phyloP scores from a whole-genome alignment of 2,113 vertebrate species.

The Pterocles burchelli region DNA sequence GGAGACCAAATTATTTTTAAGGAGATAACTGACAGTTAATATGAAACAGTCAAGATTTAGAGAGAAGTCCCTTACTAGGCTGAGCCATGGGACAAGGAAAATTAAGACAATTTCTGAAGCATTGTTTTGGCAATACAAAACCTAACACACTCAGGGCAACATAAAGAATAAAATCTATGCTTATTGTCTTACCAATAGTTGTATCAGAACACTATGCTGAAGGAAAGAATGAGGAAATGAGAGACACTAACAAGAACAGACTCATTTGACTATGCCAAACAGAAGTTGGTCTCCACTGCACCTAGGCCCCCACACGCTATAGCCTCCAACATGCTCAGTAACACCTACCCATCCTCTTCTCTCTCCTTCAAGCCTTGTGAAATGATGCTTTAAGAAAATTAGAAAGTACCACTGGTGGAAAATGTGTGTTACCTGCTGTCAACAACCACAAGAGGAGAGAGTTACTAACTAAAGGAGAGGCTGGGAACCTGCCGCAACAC shows the following conservation, averaged over 20 bases:
- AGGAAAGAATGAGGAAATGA: neutral
- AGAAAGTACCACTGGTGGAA: neutral
- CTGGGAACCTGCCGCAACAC: neutral
- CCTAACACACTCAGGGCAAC: neutral
- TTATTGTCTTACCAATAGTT: neutral
- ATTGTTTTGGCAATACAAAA: neutral
- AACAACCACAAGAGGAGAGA: neutral
- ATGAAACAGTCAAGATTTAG: neutral
- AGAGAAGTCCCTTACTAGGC: neutral
- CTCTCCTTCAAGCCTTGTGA: neutral
- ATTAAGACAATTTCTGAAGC: neutral
- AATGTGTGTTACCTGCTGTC: neutral
- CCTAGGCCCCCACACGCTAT: accelerated
- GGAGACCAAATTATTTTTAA: neutral
- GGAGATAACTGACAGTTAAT: neutral
- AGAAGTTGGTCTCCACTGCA: neutral
- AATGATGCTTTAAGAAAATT: neutral
- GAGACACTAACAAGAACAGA: neutral
- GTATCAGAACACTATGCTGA: neutral
- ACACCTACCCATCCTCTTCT: neutral
- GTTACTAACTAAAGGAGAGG: neutral
- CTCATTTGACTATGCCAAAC: neutral
- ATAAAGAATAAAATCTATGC: neutral
- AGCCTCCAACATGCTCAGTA: neutral
- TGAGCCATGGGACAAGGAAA: neutral